Base-by-base conservation (phyloP, 92 coral and sea anemone species). In the Epizoanthus fatuus region DNA sequence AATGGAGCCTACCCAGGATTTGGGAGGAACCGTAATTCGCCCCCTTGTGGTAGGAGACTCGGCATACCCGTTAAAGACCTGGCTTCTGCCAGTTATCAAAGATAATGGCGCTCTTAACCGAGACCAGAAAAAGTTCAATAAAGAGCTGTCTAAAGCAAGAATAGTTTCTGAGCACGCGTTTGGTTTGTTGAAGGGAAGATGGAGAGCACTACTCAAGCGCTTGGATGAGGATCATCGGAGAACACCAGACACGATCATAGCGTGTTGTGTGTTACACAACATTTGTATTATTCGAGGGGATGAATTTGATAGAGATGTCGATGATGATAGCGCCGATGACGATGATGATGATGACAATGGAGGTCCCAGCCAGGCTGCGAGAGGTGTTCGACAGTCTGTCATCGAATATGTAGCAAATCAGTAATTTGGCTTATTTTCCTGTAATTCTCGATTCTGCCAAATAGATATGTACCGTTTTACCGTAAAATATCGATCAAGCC, bases 201-300 rank as follows among this genome's bases (percentile, higher is more conserved):
- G 87, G 84, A 82, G 89, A 69, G 88, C 66, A 19, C 83, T 89
- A 38, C 87, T 66, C 5, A 85, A 89, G 53, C 68, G 84, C 44
- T 20, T 90, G 57, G 85, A 90, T 25, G 80, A 89, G 60, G 93
- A 92, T 44, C 59, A 54, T 8, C 10, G 65, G 56, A 80, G 90
- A 84, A 81, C 75, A 38, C 88, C 89, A 56, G 83, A 92, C 72
- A 92, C 84, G 19, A 92, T 92, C 44, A 81, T 89, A 67, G 95
- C 87, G 38, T 92, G 93, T 47, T 89, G 93, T 82, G 74, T 86
- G 17, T 66, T 92, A 7, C 95, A 89, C 72, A 92, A 89, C 92
- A 92, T 92, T 62, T 92, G 91, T 39, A 83, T 87, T 32, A 54
- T 88, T 15, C 12, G 84, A 73, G 75, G 85, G 19, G 87, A 90